Base-by-base conservation (phyloP, 2,888 invertebrate genomes). In the Eupithecia insigniata region DNA sequence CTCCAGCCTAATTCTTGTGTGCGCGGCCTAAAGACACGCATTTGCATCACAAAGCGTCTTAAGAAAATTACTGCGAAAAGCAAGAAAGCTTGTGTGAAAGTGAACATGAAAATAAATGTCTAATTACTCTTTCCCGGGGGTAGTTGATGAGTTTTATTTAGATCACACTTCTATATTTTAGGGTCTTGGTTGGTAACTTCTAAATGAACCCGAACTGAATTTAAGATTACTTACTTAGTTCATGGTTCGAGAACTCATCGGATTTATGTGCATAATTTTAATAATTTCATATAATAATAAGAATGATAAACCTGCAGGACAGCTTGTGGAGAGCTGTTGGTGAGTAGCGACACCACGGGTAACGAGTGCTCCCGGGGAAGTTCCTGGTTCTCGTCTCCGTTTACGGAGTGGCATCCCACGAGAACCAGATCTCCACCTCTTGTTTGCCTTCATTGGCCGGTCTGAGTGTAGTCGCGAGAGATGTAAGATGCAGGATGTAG, bases 1-100 rank as follows among this genome's bases (percentile, higher is more conserved):
- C 74, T 67, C 66, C 71, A 61, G 74, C 72, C 69, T 76, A 72
- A 76, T 74, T 74, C 74, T 72, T 74, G 74, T 73, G 71, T 71
- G 72, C 68, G 71, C 32, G 55, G 69, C 69, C 71, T 75, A 71
- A 70, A 76, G 65, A 61, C 67, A 69, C 73, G 69, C 78, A 89
- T 92, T 92, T 87, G 87, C 91, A 91, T 92, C 75, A 88, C 89
- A 91, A 89, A 91, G 90, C 79, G 79, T 79, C 82, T 80, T 66
- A 34, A 80, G 58, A 65, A 67, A 58, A 71, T 67, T 51, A 67
- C 62, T 64, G 7, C 18, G 55, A 62, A 34, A n/a, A 66, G 46
- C 66, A 66, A 66, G 66, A 66, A 26, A 55, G 55, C 64, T 69
- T 26, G 43, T 26, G 32, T 36, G 26, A 18, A 43, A 36, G 55